Evolutionary conservation across 2,113 vertebrate species (phyloP).

Genomic region (Suricata suricatta): DNA sequence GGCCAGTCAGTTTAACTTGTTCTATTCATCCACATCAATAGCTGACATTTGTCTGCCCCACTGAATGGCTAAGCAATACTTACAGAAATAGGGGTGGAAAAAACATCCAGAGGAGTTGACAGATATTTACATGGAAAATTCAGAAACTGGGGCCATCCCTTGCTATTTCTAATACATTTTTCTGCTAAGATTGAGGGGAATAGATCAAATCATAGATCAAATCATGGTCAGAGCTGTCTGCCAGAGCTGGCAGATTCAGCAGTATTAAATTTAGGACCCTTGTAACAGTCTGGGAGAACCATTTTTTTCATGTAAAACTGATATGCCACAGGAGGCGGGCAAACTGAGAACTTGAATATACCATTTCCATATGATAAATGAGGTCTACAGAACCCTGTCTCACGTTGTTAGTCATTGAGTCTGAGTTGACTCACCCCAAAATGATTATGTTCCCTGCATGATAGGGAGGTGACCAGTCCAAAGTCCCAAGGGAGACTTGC

Average conservation of each 20-base stretch:
- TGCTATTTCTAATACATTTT: not conserved
- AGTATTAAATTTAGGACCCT: conserved; percentile 43
- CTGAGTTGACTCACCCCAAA: not conserved
- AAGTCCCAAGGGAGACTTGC: not conserved
- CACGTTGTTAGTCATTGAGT: not conserved
- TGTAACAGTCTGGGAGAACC: not conserved
- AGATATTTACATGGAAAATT: conserved; percentile 3
- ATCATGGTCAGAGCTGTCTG: not conserved
- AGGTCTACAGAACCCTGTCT: not conserved
- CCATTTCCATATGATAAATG: not conserved
- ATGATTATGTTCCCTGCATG: not conserved
- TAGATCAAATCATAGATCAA: not conserved
- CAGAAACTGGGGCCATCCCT: not conserved
- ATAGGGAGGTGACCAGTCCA: not conserved
- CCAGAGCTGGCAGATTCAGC: not conserved
- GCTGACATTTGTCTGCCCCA: not conserved
- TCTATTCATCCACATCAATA: not conserved
- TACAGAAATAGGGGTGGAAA: not conserved
- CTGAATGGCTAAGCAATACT: not conserved
- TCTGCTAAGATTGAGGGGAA: not conserved
- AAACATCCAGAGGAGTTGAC: not conserved
- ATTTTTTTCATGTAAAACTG: conserved; percentile 18
- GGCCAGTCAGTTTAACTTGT: not conserved
- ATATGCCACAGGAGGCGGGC: not conserved
- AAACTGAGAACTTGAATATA: not conserved